Evolutionary conservation across 2,888 invertebrate genomes (phyloP), one percentile per base, ranked within the genome.

Genomic region (Catocala sponsa): DNA sequence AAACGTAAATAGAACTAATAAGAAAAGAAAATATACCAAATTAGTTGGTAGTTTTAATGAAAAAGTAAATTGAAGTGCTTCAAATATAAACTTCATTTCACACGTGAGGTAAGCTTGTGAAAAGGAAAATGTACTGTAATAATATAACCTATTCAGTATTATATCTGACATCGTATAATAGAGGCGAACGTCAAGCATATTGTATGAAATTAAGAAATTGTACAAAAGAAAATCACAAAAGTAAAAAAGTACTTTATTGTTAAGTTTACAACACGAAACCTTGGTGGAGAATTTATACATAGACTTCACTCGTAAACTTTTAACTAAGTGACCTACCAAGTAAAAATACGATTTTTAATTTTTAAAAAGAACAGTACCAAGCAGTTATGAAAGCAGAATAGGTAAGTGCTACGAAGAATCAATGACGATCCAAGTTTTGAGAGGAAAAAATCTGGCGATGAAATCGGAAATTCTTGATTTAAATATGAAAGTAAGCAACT

Each of bases 61-160:
- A 53, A 55, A 12, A 46, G 48, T 38, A 53, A 58, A 56, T 43
- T 54, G 53, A 64, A 59, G 47, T 63, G 65, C 61, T 65, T 61
- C 41, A 61, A 66, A 72, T 66, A 70, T 63, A 52, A 75, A 73
- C 57, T 72, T 64, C 48, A 74, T 76, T 76, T 72, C 60, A 69
- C 69, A 68, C 65, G 59, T 68, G 55, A 65, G 55, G 54, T 50
- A 65, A 59, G 54, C 47, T 55, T 67, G 52, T 72, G 68, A 68
- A 76, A 66, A 62, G 57, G 53, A 72, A 62, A 75, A 70, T 64
- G 48, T 68, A 64, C 68, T 53, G 62, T 65, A 67, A 72, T 70
- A 72, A 73, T 67, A 68, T 50, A 38, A 51, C 51, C 15, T 70
- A 70, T 71, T 70, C 57, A 35, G 58, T 59, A 67, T 68, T 74